Percentiles rank a stretch among this genome's conserved stretches.
phyloP scores from a whole-genome alignment of 2,888 invertebrate genomes.

The Megastigmus dorsalis region DNA sequence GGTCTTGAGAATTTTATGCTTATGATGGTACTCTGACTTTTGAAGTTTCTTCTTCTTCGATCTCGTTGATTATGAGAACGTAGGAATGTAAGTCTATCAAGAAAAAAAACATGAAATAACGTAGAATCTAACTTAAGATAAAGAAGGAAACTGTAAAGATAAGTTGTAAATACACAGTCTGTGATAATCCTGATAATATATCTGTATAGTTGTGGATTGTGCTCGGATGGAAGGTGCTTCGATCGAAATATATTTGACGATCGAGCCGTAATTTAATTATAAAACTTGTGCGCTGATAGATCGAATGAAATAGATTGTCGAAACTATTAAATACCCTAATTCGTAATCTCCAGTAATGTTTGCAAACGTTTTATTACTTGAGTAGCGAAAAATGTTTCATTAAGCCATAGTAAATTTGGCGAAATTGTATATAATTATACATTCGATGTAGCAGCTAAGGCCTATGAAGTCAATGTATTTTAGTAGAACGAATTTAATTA shows the following conservation, averaged over 20 bases:
- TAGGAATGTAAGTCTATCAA: conserved; percentile 54
- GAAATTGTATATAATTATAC: conserved; percentile 63
- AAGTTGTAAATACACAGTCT: conserved; percentile 75
- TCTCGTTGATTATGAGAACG: conserved; percentile 51
- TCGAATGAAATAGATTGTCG: conserved; percentile 44
- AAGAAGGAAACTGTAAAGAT: conserved; percentile 63
- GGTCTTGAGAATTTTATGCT: conserved; percentile 44
- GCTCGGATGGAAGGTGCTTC: conserved; percentile 57
- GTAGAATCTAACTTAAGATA: conserved; percentile 53
- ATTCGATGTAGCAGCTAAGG: conserved; percentile 64
- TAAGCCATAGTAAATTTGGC: conserved; percentile 58
- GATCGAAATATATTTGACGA: conserved; percentile 50
- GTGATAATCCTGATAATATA: conserved; percentile 73
- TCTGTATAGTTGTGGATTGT: conserved; percentile 64
- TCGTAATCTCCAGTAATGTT: conserved; percentile 55
- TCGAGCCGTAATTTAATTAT: conserved; percentile 47
- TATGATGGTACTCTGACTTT: conserved; percentile 47
- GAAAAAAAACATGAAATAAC: conserved; percentile 45
- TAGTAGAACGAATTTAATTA: conserved; percentile 66
- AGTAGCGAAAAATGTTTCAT: conserved; percentile 52
- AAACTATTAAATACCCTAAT: conserved; percentile 51
- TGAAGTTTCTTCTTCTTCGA: conserved; percentile 51
- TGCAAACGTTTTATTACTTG: conserved; percentile 57
- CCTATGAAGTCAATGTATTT: conserved; percentile 72
- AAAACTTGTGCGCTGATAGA: conserved; percentile 43